Base-by-base conservation (phyloP, 1,140 invertebrate species). In the Spodoptera litura region DNA sequence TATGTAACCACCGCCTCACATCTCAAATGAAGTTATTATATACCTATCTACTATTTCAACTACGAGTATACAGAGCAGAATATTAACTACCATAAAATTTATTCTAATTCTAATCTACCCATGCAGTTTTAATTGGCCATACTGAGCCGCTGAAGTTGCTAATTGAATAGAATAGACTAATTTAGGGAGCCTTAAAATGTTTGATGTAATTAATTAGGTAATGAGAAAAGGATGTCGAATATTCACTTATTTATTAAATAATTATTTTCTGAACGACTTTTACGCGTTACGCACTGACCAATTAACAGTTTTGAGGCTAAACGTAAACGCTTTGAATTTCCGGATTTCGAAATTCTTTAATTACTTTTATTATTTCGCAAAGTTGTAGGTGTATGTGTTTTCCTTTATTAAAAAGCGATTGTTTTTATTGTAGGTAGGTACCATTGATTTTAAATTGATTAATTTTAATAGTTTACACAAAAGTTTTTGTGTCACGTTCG, bases 81-180 rank as follows among this genome's bases (percentile, higher is more conserved):
- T 75, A 75, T 75, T 62, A 75, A 75, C 58, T 25, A 75, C 44
- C 73, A 75, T 75, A 52, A 75, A 75, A 75, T 75, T 75, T 75
- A 75, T 75, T 61, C 56, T 62, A 31, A 75, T 75, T 10, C 15
- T 38, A 49, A 20, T 49, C 13, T 44, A 15, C 61, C 61, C 38
- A 15, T 44, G 27, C 55, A 10, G 31, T 62, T 52, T 58, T 35
- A 35, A 51, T 35, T 52, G 12, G 51, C 52, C 51, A 27, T 10
- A 75, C 12, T 15, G 25, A 15, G n/a, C 52, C 38, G 15, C 6
- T 49, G 15, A 13, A 31, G 49, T 52, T 35, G 27, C 8, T 74
- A 61, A 59, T 61, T 74, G 13, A 74, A 74, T 25, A 52, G 27
- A 49, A 25, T 49, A 35, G 38, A 53, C 1, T 52, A 52, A 53